Base-by-base conservation (phyloP, 23 tunicate genomes). In the Botrylloides violaceus region DNA sequence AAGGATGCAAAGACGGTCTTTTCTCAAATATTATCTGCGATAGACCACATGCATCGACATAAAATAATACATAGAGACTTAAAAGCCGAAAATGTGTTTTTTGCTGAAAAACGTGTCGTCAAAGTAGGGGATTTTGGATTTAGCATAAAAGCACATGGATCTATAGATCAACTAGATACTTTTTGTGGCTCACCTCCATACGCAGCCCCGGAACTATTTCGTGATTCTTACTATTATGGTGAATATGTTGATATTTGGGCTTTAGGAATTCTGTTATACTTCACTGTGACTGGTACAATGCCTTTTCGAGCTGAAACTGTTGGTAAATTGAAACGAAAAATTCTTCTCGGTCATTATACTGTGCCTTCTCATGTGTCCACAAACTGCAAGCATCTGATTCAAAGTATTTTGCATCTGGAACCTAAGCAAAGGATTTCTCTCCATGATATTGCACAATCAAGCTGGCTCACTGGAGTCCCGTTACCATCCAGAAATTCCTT, bases 111-210 rank as follows among this genome's bases (percentile, higher is more conserved):
- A 35, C 73, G 71, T n/a, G 77, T 61, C 28, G 78, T 90, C 22
- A 90, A 90, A 73, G 85, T 90, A 21, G 97, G 97, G 29, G 97
- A 90, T 70, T 90, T 90, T 66, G 97, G 97, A 29, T 90, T 90
- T 61, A 90, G 97, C 73, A 79, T 90, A 20, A 77, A 74, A 36
- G 88, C 83, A 3, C 60, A 72, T 27, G 39, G 80, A 3, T 36
- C 77, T 19, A 66, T 31, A 29, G 84, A 90, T 37, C 87, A 82
- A 2, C 77, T 88, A 23, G 76, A 72, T 50, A 90, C 97, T 15
- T 90, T 83, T 59, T 90, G 97, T 59, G 97, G 97, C 0, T 90
- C 97, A 18, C 90, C 97, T 2, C 97, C 90, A 26, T 90, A 90
- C 55, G 97, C 97, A 32, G 97, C 97, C 20, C 97, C 97, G 24